Evolutionary conservation across 2,888 invertebrate species (phyloP).

Genomic region (Nomada lathburiana): DNA sequence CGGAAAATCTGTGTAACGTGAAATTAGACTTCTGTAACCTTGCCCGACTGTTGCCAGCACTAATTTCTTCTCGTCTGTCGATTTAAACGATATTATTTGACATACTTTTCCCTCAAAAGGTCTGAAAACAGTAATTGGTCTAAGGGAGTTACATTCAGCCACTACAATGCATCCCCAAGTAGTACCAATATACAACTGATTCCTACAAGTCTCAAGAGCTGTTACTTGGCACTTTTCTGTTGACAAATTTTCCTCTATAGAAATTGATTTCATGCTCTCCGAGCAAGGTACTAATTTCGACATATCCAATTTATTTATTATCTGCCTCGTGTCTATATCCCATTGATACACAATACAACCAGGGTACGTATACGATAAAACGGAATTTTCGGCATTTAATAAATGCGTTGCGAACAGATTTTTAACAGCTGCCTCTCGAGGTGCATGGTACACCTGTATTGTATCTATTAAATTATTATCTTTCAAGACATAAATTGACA

Average conservation of each 20-base stretch:
- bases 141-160: constrained; percentile 91
- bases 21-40: constrained; percentile 92
- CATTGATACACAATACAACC: constrained; percentile 96
- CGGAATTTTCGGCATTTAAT: constrained; percentile 87
- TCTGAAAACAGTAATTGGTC: constrained; percentile 96
- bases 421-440: constrained; percentile 86
- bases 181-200: constrained; percentile 95
- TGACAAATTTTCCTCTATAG: constrained; percentile 94
- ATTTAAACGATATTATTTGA: constrained; percentile 82
- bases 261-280: constrained; percentile 95
- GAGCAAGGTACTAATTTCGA: constrained; percentile 96
- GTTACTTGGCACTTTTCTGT: constrained; percentile 91
- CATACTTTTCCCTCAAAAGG: constrained; percentile 94
- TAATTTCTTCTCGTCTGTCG: constrained; percentile 83
- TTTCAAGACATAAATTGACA: constrained; percentile 91
- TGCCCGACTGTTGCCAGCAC: constrained; percentile 92
- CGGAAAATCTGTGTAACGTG: constrained; percentile 87
- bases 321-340: constrained; percentile 89
- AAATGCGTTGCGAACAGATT: constrained; percentile 90
- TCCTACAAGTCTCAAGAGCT: constrained; percentile 80
- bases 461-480: constrained; percentile 84
- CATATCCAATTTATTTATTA: constrained; percentile 94
- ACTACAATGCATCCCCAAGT: constrained; percentile 98
- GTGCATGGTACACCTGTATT: constrained; percentile 89
- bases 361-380: constrained; percentile 94